Evolutionary conservation across 2,113 vertebrate species (phyloP), one percentile per base, ranked within the genome.

Genomic region (Xenotilapia flavipinnis): DNA sequence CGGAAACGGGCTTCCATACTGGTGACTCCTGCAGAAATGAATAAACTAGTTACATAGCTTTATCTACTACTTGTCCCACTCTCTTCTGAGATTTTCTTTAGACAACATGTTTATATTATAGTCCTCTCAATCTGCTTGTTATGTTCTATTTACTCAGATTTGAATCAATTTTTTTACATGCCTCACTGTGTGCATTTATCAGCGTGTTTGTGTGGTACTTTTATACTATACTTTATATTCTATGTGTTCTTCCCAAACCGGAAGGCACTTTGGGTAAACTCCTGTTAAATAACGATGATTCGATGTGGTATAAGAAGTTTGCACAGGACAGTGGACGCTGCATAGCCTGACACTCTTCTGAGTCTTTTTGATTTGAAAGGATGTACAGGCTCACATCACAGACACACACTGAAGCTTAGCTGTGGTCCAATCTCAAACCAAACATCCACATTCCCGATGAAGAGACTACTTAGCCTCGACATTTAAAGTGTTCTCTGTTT

Each of bases 401-500:
- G 45, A 85, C 40, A 92, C 70, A 86, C 28, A 82, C 4, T 33
- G 7, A 73, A 75, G 15, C 14, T 9, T n/a, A 4, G 79, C 80
- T 73, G 53, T 68, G 84, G 82, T 77, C 75, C 23, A 51, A 51
- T 82, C 53, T 79, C 33, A 82, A 92, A 86, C 80, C 87, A 90
- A 88, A 87, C 83, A 36, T n/a, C 55, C 21, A 47, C 42, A 49
- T 77, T 0, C 15, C 42, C 0, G 8, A 73, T 47, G 5, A 45
- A 26, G 65, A 73, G 0, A 45, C 68, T 73, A 75, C 79, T 6
- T 17, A 53, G 47, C 17, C 36, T 40, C 23, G 13, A 70, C 12
- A 8, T 21, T 53, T 38, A 15, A 55, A 28, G n/a, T 0, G 21
- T 31, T 60, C 8, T 1, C 4, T 31, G 36, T 6, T 60, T 28